Evolutionary conservation across 1,140 invertebrate genomes (phyloP).

Genomic region (Ceratina japonica): DNA sequence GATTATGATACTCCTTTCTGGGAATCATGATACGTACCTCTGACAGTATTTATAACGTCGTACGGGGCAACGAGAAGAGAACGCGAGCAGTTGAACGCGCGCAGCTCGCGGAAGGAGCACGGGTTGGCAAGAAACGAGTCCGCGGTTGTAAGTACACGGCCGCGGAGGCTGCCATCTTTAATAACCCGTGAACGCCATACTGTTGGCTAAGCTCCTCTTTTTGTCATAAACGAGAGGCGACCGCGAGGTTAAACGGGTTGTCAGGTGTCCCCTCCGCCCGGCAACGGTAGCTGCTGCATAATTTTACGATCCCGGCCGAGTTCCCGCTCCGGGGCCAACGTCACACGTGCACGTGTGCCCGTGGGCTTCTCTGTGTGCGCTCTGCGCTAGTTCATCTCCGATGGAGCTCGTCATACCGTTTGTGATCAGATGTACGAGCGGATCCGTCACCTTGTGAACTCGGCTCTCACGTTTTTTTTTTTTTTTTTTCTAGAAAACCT

Average conservation of each 20-base stretch:
- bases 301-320: conserved; percentile 69
- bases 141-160: conserved; percentile 45
- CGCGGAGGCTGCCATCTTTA: conserved; percentile 72
- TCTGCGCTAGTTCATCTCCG: not conserved
- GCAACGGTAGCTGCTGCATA: conserved; percentile 66
- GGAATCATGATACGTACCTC: no score
- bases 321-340: not conserved
- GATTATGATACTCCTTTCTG: no score
- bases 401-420: no score
- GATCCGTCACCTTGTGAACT: no score
- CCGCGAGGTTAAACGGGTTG: conserved; percentile 75
- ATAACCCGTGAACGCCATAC: conserved; percentile 73
- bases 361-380: not conserved
- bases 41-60: no score
- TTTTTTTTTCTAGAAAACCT: no score
- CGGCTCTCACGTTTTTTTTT: no score
- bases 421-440: no score
- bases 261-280: conserved; percentile 69
- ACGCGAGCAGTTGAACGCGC: conserved; percentile 62
- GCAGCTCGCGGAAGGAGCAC: not conserved
- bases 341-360: not conserved
- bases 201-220: conserved; percentile 69
- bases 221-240: conserved; percentile 72
- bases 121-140: conserved; percentile 52
- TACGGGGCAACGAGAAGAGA: no score